Evolutionary conservation across 2,113 vertebrate genomes (phyloP).

Genomic region (Phodopus roborovskii): DNA sequence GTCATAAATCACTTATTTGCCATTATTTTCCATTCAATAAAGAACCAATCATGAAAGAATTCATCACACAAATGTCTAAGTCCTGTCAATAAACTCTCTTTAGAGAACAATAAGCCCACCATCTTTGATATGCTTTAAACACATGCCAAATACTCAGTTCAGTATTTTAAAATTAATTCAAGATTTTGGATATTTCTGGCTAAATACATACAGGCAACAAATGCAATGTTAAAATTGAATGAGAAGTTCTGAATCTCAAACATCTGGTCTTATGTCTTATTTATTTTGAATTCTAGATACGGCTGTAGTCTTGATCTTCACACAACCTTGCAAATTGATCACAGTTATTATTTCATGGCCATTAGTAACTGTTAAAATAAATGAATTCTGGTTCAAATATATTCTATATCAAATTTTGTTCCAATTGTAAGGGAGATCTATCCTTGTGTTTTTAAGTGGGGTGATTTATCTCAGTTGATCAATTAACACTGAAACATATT

Average conservation of each 20-base stretch:
- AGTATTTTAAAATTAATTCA: constrained; percentile 73
- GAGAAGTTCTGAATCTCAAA: constrained; percentile 55
- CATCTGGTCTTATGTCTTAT: constrained; percentile 58
- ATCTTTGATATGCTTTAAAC: constrained; percentile 17
- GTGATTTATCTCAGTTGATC: constrained; percentile 5
- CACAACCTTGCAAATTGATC: constrained; percentile 53
- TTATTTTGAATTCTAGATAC: constrained; percentile 62
- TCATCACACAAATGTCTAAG: constrained; percentile 44
- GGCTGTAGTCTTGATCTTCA: constrained; percentile 47
- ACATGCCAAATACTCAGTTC: background rate
- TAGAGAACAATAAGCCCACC: constrained; percentile 16
- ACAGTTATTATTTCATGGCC: constrained; percentile 29
- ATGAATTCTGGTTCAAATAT: constrained; percentile 56
- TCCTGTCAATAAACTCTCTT: background rate
- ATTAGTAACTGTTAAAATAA: constrained; percentile 17
- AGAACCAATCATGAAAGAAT: constrained; percentile 22
- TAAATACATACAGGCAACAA: constrained; percentile 52
- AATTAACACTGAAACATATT: background rate
- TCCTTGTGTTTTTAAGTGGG: constrained; percentile 40
- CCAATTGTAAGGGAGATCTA: background rate
- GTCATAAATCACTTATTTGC: constrained; percentile 20
- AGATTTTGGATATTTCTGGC: constrained; percentile 66
- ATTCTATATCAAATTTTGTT: constrained; percentile 33
- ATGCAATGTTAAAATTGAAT: constrained; percentile 51
- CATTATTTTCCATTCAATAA: constrained; percentile 13